Evolutionary conservation across 2,888 invertebrate genomes (phyloP).

Genomic region (Aporophyla nigra): DNA sequence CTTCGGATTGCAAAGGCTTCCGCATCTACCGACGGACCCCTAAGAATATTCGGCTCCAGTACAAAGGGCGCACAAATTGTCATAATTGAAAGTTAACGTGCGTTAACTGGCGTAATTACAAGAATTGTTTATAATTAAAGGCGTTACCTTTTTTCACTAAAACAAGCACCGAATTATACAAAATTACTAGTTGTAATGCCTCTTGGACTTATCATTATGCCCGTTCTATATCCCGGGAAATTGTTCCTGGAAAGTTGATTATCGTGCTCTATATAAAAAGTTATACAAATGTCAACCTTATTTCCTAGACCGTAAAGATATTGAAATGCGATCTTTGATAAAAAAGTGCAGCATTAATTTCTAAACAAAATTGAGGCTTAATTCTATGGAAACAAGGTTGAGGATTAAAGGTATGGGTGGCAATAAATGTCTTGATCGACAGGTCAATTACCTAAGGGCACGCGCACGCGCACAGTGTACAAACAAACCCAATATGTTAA

Average conservation of each 20-base stretch:
- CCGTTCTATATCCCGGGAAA: slow-evolving; percentile 62
- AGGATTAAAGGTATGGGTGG: slow-evolving; percentile 19
- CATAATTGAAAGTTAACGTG: slow-evolving; percentile 80
- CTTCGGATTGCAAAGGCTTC: slow-evolving; percentile 61
- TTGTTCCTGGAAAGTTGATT: slow-evolving; percentile 60
- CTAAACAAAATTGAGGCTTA: slow-evolving; percentile 62
- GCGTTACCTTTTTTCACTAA: slow-evolving; percentile 78
- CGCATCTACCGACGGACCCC: slow-evolving; percentile 51
- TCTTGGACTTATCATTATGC: slow-evolving; percentile 73
- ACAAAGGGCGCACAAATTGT: slow-evolving; percentile 74
- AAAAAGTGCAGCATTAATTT: slow-evolving; percentile 64
- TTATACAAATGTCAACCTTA: slow-evolving; percentile 44
- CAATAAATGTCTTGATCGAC: slow-evolving; percentile 56
- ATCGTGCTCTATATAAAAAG: slow-evolving; percentile 30
- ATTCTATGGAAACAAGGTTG: slow-evolving; percentile 44
- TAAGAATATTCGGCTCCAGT: slow-evolving; percentile 64
- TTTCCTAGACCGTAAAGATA: slow-evolving; percentile 2
- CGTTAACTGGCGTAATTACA: slow-evolving; percentile 78
- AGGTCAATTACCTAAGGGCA: slow-evolving; percentile 75
- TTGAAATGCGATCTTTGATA: slow-evolving; percentile 52
- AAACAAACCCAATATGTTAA: slow-evolving; percentile 62
- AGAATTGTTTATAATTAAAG: slow-evolving; percentile 81
- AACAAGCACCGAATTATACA: slow-evolving; percentile 80
- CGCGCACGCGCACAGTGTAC: slow-evolving; percentile 67
- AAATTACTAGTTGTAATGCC: slow-evolving; percentile 80